phyloP scores from a whole-genome alignment of 2,797 vertebrate species.

The Leptatherina wallacei region DNA sequence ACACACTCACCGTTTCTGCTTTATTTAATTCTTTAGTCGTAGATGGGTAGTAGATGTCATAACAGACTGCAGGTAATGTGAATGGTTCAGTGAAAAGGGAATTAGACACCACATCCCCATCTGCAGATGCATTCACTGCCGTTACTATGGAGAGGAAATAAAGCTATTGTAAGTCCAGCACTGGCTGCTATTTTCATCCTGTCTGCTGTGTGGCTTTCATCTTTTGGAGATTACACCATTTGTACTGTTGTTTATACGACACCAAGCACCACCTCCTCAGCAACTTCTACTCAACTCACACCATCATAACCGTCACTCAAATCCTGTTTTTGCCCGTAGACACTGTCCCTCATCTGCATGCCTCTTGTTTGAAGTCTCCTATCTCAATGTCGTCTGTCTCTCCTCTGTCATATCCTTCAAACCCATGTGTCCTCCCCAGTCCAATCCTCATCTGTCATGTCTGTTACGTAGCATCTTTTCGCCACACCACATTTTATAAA shows the following conservation, averaged over 20 bases:
- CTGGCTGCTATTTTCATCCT: conserved; percentile 25
- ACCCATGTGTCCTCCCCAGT: conserved; percentile 25
- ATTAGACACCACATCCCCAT: neutral
- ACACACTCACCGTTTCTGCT: neutral
- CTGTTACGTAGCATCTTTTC: conserved; percentile 29
- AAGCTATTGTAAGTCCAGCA: conserved; percentile 1
- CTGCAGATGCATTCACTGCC: neutral
- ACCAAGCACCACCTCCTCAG: conserved; percentile 19
- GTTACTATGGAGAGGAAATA: neutral
- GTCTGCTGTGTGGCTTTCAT: conserved; percentile 39
- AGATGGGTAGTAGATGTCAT: neutral
- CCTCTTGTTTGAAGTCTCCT: conserved; percentile 52
- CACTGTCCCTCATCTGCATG: conserved; percentile 53
- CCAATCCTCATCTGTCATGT: conserved; percentile 45
- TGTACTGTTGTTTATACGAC: conserved; percentile 42
- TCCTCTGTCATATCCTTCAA: conserved; percentile 41
- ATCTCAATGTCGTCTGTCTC: conserved; percentile 31
- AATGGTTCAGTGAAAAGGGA: neutral
- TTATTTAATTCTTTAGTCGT: neutral
- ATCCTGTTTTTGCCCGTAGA: conserved; percentile 8
- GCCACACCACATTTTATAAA: conserved; percentile 35
- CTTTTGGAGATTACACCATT: conserved; percentile 37
- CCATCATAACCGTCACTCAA: conserved; percentile 45
- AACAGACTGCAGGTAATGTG: neutral
- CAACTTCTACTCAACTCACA: conserved; percentile 33